phyloP scores from a whole-genome alignment of 2,888 invertebrate species.

The Ophion ventricosus region DNA sequence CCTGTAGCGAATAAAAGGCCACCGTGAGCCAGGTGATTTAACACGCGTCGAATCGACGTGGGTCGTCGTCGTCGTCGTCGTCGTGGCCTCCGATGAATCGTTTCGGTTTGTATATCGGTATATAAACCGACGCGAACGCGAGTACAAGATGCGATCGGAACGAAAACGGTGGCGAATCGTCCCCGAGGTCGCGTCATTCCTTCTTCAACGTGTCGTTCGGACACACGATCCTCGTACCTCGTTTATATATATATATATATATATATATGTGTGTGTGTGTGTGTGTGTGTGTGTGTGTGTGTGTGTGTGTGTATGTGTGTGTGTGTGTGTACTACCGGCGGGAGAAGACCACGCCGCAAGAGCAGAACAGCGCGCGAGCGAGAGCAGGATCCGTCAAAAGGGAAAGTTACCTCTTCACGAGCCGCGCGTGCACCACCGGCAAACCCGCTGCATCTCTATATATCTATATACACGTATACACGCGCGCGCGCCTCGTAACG shows the following conservation, averaged over 20 bases:
- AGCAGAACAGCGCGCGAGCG: slow-evolving; percentile 29
- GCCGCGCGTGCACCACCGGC: slow-evolving; percentile 47
- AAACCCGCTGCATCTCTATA: slow-evolving; percentile 44
- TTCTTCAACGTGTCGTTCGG: not conserved
- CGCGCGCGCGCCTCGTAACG: slow-evolving; percentile 56
- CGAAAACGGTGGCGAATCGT: slow-evolving; percentile 60
- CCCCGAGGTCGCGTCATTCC: slow-evolving; percentile 56
- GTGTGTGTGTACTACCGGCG: not conserved
- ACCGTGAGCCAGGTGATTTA: slow-evolving; percentile 7
- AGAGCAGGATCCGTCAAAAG: slow-evolving; percentile 66
- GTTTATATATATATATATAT: slow-evolving; percentile 5
- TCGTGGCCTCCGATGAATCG: slow-evolving; percentile 14
- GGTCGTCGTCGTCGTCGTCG: slow-evolving; percentile 1
- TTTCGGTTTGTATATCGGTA: slow-evolving; percentile 1
- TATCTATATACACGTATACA: slow-evolving; percentile 42
- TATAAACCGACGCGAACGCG: not conserved
- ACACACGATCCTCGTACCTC: too few relatives aligned
- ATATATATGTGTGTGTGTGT: not conserved
- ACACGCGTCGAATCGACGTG: slow-evolving; percentile 2
- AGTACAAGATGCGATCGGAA: slow-evolving; percentile 42
- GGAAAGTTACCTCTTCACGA: slow-evolving; percentile 64
- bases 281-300: not conserved
- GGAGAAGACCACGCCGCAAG: slow-evolving; percentile 31
- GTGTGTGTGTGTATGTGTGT: not conserved
- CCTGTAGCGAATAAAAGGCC: not conserved